These are phyloP conservation scores for Brachyalestes nurse DNA, from an alignment of 2,797 vertebrate species.

Conservation along the genomic window DNA sequence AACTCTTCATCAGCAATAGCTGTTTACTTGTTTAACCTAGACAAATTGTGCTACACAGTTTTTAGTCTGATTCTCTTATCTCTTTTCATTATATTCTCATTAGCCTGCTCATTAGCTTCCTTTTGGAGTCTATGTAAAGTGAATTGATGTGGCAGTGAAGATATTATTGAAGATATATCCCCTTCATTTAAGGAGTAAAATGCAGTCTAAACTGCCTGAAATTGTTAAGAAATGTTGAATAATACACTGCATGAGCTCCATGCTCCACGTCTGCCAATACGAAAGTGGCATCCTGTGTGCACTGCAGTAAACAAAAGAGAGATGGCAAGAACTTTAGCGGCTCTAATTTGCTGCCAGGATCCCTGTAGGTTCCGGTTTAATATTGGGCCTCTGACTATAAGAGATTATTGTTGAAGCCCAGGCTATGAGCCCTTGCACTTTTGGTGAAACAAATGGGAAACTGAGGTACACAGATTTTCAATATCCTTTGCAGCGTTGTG, in stretches of 20 bases:
- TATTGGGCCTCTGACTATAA: conserved; percentile 79
- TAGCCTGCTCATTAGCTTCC: too few species aligned
- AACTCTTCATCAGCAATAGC: too few species aligned
- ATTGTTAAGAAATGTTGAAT: not conserved
- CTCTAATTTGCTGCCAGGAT: conserved; percentile 75
- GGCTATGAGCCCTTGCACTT: conserved; percentile 71
- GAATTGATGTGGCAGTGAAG: too few species aligned
- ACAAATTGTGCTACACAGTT: too few species aligned
- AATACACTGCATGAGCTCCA: not conserved
- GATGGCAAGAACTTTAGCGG: conserved; percentile 78
- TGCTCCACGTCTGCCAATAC: not conserved
- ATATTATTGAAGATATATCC: too few species aligned
- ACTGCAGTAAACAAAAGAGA: conserved; percentile 46
- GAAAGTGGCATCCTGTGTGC: conserved; percentile 22
- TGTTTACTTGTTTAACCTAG: too few species aligned
- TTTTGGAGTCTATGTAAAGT: too few species aligned
- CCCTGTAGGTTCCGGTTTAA: conserved; percentile 77
- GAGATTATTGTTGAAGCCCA: conserved; percentile 83
- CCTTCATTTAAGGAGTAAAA: too few species aligned
- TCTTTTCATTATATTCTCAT: too few species aligned
- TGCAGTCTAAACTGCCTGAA: too few species aligned
- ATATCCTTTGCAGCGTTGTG: conserved; percentile 73
- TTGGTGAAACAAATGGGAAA: conserved; percentile 82
- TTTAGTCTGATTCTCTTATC: too few species aligned
- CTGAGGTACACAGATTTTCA: conserved; percentile 78